Conservation (phyloP, 2,888 invertebrate species). For the Tachina grossa region DNA sequence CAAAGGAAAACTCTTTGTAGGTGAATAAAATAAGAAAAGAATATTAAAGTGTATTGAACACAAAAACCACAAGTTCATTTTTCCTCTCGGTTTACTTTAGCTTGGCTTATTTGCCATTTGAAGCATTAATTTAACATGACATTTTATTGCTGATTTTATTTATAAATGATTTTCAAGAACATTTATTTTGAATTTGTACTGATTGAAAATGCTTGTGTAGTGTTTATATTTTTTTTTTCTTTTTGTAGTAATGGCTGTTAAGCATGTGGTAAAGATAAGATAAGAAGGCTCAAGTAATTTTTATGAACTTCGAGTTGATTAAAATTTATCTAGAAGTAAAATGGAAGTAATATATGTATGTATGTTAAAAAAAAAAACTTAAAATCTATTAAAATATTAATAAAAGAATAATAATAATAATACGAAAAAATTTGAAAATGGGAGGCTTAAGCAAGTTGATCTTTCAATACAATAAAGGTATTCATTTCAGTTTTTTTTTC, state of each 20-base stretch:
- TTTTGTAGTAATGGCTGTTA: neutral
- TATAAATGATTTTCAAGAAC: slow-evolving; percentile 64
- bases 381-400: too few relatives aligned
- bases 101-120: slow-evolving; percentile 65
- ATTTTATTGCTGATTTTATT: slow-evolving; percentile 68
- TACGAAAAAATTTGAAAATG: too few relatives aligned
- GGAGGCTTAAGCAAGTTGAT: too few relatives aligned
- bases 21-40: neutral
- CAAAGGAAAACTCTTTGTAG: slow-evolving; percentile 5
- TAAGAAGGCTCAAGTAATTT: slow-evolving; percentile 28
- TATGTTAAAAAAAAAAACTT: too few relatives aligned
- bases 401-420: too few relatives aligned
- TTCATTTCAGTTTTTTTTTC: too few relatives aligned
- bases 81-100: slow-evolving; percentile 40
- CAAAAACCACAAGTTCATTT: slow-evolving; percentile 48
- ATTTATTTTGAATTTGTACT: slow-evolving; percentile 60
- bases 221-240: neutral
- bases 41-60: slow-evolving; percentile 34
- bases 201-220: slow-evolving; percentile 48
- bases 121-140: slow-evolving; percentile 71
- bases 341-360: too few relatives aligned
- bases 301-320: slow-evolving; percentile 4
- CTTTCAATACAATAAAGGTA: too few relatives aligned
- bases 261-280: slow-evolving; percentile 29
- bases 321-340: neutral